phyloP scores from a whole-genome alignment of 1,140 invertebrate genomes.

The Drosophila athabasca region DNA sequence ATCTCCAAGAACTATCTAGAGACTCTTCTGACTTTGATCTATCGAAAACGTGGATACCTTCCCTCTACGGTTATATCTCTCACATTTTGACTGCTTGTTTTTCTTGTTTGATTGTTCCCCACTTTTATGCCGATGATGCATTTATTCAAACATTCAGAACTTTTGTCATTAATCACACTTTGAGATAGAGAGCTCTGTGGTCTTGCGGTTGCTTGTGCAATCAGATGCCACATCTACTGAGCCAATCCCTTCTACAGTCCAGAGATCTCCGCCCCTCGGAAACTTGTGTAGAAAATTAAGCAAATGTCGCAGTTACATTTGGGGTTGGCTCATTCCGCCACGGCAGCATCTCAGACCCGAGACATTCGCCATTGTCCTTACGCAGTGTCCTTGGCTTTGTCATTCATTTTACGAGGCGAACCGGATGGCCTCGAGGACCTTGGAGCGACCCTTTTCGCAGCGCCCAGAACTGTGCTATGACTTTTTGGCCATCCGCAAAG shows the following conservation, averaged over 20 bases:
- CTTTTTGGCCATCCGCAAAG: neutral
- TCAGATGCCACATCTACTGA: neutral
- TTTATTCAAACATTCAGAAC: constrained; percentile 19
- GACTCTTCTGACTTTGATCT: too few species aligned
- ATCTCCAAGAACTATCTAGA: too few species aligned
- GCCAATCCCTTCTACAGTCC: neutral
- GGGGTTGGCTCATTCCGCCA: too few species aligned
- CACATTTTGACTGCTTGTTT: too few species aligned
- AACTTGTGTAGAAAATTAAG: too few species aligned
- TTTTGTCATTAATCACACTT: constrained; percentile 43
- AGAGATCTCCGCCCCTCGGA: too few species aligned
- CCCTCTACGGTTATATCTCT: too few species aligned
- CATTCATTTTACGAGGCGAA: constrained; percentile 13
- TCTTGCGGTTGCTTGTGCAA: constrained; percentile 24
- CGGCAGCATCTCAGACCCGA: constrained; percentile 13
- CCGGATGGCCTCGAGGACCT: constrained; percentile 20
- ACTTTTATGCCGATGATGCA: constrained; percentile 5
- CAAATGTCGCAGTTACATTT: too few species aligned
- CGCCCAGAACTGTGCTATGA: constrained; percentile 30
- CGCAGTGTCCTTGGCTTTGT: constrained; percentile 45
- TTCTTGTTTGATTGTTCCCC: too few species aligned
- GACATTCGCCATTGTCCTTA: constrained; percentile 34
- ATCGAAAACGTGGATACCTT: too few species aligned
- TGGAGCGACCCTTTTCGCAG: constrained; percentile 15
- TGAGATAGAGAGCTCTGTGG: constrained; percentile 5